A percentile compares a stretch with the other conserved stretches of the same genome.
phyloP scores from a whole-genome alignment of 2,113 vertebrate species.

The Siniperca chuatsi region DNA sequence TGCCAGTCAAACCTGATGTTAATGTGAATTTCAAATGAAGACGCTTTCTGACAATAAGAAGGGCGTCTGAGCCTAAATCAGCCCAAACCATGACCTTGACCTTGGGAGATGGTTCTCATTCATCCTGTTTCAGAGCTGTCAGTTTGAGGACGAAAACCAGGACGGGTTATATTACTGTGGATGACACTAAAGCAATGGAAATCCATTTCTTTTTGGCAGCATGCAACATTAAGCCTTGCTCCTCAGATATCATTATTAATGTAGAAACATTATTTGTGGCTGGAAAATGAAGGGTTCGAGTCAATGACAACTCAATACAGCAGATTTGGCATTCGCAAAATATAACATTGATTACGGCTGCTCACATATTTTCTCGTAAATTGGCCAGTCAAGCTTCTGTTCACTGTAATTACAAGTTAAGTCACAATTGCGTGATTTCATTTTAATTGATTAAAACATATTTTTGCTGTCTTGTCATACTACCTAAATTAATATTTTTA shows the following conservation, averaged over 20 bases:
- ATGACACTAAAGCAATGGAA: constrained; percentile 23
- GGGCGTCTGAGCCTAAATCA: constrained; percentile 51
- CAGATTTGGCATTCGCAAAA: constrained; percentile 40
- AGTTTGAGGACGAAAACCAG: constrained; percentile 46
- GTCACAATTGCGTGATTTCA: neutral
- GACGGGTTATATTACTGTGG: constrained; percentile 39
- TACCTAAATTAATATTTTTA: neutral
- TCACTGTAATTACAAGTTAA: constrained; percentile 39
- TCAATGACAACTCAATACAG: constrained; percentile 51
- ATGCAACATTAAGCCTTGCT: constrained; percentile 23
- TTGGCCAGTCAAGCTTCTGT: constrained; percentile 32
- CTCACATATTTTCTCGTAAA: constrained; percentile 35
- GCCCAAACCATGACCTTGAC: constrained; percentile 67
- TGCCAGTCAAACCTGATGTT: constrained; percentile 68
- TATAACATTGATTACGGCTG: constrained; percentile 31
- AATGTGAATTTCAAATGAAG: constrained; percentile 72
- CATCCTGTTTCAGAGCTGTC: constrained; percentile 60
- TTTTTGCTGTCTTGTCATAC: constrained; percentile 5
- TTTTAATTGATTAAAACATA: constrained; percentile 28
- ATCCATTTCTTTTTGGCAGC: constrained; percentile 56
- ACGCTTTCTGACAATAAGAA: constrained; percentile 50
- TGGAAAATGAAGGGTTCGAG: constrained; percentile 32
- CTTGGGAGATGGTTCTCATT: constrained; percentile 58
- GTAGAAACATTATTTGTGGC: constrained; percentile 20
- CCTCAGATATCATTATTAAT: constrained; percentile 37